These are phyloP conservation scores for Dromaius novaehollandiae DNA, from an alignment of 2,113 vertebrate genomes.

Conservation along the genomic window DNA sequence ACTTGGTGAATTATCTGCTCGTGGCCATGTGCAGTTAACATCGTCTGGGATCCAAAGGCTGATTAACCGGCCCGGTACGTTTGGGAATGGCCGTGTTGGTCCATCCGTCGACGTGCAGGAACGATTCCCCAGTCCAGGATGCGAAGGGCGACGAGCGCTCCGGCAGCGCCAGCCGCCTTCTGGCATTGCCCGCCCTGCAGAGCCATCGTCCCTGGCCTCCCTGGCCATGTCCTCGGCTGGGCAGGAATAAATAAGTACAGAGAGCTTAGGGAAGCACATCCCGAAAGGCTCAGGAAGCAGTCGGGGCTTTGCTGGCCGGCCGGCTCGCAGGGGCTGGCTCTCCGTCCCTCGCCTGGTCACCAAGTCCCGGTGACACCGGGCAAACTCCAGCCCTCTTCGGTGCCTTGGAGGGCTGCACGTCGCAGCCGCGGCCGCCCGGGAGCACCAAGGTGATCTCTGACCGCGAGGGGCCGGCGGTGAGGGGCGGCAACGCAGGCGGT, in stretches of 20 bases:
- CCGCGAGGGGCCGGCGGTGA: neutral
- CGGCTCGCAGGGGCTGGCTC: too few species aligned
- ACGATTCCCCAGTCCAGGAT: neutral
- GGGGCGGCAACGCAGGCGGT: neutral
- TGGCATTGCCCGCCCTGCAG: neutral
- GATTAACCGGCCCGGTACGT: neutral
- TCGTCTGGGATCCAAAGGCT: neutral
- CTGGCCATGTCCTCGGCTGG: neutral
- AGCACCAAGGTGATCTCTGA: too few species aligned
- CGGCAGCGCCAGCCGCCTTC: neutral
- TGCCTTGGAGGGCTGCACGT: too few species aligned
- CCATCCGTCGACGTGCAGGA: neutral
- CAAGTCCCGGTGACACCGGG: neutral
- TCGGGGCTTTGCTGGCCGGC: neutral
- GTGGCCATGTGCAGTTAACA: neutral
- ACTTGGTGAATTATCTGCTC: neutral
- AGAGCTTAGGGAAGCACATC: rapidly evolving
- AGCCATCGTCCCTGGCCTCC: neutral
- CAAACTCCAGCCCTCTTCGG: neutral
- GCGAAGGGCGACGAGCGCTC: neutral
- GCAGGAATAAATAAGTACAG: rapidly evolving
- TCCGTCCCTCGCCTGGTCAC: neutral
- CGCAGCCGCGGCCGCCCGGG: too few species aligned
- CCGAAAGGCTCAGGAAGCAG: neutral
- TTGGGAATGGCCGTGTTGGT: neutral